Percentiles rank a stretch among this genome's conserved stretches.
phyloP scores from a whole-genome alignment of 2,113 vertebrate species.

The Struthidea cinerea region DNA sequence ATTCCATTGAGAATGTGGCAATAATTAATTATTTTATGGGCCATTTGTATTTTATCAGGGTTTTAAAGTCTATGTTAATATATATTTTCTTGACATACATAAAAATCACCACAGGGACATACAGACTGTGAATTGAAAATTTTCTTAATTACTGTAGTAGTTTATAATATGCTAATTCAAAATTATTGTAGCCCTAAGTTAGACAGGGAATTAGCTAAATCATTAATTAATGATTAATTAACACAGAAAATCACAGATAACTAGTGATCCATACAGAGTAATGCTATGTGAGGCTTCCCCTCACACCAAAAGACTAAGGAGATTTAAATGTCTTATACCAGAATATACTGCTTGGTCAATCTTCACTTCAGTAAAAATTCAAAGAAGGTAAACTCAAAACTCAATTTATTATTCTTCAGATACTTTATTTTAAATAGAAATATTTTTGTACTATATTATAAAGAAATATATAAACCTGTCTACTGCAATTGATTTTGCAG shows the following conservation, averaged over 20 bases:
- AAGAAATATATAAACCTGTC: not conserved
- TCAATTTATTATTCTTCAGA: not conserved
- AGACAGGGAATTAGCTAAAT: not conserved
- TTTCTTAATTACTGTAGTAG: not conserved
- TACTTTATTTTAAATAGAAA: not conserved
- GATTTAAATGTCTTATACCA: not conserved
- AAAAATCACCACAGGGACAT: not conserved
- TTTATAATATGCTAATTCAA: not conserved
- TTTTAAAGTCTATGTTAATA: not conserved
- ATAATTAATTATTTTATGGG: not conserved
- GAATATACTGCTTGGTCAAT: not conserved
- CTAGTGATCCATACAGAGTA: not conserved
- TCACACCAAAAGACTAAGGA: not conserved
- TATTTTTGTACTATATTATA: not conserved
- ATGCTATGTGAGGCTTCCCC: not conserved
- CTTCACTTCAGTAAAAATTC: not conserved
- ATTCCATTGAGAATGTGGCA: not conserved
- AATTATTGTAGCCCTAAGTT: not conserved
- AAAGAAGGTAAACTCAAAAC: not conserved
- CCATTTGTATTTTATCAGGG: not conserved
- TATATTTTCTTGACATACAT: not conserved
- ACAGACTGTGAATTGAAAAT: not conserved
- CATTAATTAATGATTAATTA: not conserved
- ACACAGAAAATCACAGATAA: not conserved
- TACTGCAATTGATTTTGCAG: not conserved